Evolutionary conservation across 2,888 invertebrate genomes (phyloP).

Genomic region (Hedya salicella): DNA sequence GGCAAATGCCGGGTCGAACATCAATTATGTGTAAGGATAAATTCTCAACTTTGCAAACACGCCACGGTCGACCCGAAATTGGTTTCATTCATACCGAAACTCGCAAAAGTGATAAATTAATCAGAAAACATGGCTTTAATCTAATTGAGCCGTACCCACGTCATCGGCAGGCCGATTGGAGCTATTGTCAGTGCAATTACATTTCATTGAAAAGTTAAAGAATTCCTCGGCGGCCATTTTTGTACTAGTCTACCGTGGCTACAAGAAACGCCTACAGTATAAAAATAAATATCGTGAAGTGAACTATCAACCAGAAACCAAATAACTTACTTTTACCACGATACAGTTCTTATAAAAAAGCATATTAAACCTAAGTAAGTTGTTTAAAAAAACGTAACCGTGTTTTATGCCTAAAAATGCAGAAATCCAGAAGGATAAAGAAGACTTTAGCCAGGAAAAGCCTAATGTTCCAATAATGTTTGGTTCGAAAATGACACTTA

Average conservation of each 20-base stretch:
- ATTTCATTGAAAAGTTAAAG: slow-evolving; percentile 2
- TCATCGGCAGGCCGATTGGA: slow-evolving; percentile 1
- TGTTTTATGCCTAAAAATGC: no score
- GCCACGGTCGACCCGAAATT: not conserved
- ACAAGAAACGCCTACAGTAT: no score
- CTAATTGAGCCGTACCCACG: not conserved
- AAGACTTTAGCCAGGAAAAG: no score
- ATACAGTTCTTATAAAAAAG: no score
- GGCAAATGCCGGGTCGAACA: no score
- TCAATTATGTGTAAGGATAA: not conserved
- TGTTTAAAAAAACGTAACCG: no score
- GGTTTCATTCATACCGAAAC: slow-evolving; percentile 4
- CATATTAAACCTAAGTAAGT: no score
- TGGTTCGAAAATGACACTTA: not conserved
- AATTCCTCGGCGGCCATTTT: not conserved
- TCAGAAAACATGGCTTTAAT: not conserved
- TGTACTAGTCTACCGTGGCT: not conserved
- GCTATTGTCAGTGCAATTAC: slow-evolving; percentile 6
- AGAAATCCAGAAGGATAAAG: no score
- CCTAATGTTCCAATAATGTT: not conserved
- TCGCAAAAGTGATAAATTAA: slow-evolving; percentile 3
- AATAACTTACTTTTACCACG: no score
- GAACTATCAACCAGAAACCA: no score
- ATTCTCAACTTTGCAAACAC: not conserved
- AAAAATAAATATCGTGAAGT: no score